phyloP scores from a whole-genome alignment of 2,113 vertebrate genomes.

The Nesogale talazaci region DNA sequence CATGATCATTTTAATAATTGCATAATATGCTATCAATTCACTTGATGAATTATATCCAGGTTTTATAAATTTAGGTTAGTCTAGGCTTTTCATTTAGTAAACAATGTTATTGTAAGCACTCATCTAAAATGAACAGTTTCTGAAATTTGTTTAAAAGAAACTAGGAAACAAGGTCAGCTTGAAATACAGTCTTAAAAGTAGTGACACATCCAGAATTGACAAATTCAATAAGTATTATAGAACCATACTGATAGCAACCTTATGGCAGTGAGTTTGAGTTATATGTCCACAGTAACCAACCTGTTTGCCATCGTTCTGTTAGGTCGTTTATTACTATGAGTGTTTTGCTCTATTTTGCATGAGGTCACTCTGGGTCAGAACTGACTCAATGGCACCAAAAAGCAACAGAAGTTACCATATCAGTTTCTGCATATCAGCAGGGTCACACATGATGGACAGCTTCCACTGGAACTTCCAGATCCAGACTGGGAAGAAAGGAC shows the following conservation, averaged over 20 bases:
- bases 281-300: too few species aligned
- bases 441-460: background rate
- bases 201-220: background rate
- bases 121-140: constrained; percentile 25
- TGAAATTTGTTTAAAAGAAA: background rate
- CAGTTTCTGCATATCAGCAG: background rate
- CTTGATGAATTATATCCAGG: background rate
- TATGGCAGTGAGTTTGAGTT: too few species aligned
- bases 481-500: background rate
- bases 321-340: background rate
- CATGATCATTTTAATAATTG: background rate
- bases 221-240: background rate
- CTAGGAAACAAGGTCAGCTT: background rate
- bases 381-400: too few species aligned
- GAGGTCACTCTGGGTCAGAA: too few species aligned
- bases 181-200: background rate
- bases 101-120: background rate
- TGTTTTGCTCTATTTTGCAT: too few species aligned
- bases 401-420: too few species aligned
- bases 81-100: constrained; percentile 9
- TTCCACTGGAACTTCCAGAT: background rate
- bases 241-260: too few species aligned
- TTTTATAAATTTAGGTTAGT: too few species aligned
- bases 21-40: background rate
- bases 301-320: background rate